These are phyloP conservation scores for Agrypnia vestita DNA, from an alignment of 1,140 invertebrate species.

Conservation along the genomic window DNA sequence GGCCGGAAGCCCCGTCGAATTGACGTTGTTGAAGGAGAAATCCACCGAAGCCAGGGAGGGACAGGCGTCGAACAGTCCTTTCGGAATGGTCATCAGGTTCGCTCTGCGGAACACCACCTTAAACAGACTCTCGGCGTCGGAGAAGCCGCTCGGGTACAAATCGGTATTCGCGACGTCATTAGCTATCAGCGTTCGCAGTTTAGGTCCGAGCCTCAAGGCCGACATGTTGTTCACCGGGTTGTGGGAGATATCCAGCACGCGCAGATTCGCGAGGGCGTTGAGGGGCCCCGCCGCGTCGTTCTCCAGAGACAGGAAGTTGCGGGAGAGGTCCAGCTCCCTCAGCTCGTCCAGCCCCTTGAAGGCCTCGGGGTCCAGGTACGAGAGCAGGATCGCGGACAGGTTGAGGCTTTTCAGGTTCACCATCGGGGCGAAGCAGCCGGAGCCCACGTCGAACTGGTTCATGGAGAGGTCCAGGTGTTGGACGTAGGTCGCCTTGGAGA, in stretches of 20 bases:
- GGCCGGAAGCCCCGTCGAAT: not conserved
- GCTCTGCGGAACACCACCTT: not conserved
- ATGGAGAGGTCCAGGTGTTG: constrained; percentile 18
- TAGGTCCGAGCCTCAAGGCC: not conserved
- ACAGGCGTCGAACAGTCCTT: not conserved
- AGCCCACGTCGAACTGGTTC: not conserved
- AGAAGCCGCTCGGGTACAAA: not conserved
- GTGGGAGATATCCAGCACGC: not conserved
- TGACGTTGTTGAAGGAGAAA: not conserved
- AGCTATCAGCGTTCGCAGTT: not conserved
- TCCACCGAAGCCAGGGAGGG: not conserved
- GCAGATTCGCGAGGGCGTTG: not conserved
- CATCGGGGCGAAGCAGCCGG: not conserved
- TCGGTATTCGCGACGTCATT: not conserved
- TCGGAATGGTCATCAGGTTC: not conserved
- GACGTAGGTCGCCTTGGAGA: not conserved
- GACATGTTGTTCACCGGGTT: not conserved
- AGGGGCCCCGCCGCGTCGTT: not conserved
- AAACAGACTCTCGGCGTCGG: not conserved
- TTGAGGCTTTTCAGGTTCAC: constrained; percentile 2
- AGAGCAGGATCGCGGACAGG: not conserved
- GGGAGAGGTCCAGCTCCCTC: constrained; percentile 32
- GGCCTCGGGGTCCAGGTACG: not conserved
- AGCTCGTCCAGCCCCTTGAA: constrained; percentile 16
- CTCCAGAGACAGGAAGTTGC: not conserved